phyloP scores from a whole-genome alignment of 2,888 invertebrate genomes.

The Neoaliturus tenellus region DNA sequence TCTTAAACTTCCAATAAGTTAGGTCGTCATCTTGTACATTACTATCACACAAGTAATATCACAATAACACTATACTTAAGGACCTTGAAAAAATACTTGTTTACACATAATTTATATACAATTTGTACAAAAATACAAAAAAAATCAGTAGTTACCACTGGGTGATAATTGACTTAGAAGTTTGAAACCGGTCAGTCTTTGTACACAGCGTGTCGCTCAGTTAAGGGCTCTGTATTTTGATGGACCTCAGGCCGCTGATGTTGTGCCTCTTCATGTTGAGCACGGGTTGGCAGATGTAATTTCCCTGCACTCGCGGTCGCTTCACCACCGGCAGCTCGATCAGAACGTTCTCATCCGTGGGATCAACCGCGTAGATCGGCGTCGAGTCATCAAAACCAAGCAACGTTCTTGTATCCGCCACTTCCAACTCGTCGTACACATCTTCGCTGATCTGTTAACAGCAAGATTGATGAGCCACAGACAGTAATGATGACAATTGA shows the following conservation, averaged over 20 bases:
- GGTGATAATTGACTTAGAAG: slow-evolving; percentile 49
- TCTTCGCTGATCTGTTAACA: slow-evolving; percentile 4
- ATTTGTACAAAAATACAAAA: slow-evolving; percentile 37
- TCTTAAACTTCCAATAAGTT: background rate
- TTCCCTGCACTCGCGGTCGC: slow-evolving; percentile 63
- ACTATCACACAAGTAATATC: slow-evolving; percentile 52
- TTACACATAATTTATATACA: slow-evolving; percentile 8
- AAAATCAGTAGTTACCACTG: slow-evolving; percentile 27
- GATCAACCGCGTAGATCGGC: slow-evolving; percentile 31
- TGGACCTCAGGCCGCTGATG: slow-evolving; percentile 40
- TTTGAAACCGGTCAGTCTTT: slow-evolving; percentile 38
- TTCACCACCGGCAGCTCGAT: slow-evolving; percentile 49
- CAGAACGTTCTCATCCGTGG: slow-evolving; percentile 22
- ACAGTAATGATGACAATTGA: too few relatives aligned
- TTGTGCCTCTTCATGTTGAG: slow-evolving; percentile 54
- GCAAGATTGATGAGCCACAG: too few relatives aligned
- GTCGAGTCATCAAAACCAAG: slow-evolving; percentile 50
- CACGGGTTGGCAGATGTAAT: slow-evolving; percentile 65
- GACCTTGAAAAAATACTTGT: slow-evolving; percentile 26
- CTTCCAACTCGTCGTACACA: slow-evolving; percentile 80
- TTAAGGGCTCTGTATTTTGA: slow-evolving; percentile 44
- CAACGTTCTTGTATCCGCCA: slow-evolving; percentile 76
- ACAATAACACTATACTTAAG: slow-evolving; percentile 46
- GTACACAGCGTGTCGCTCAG: slow-evolving; percentile 18
- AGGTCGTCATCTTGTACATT: slow-evolving; percentile 18